Evolutionary conservation across 2,888 invertebrate genomes (phyloP), one percentile per base, ranked within the genome.

Genomic region (Lasioglossum oenotherae): DNA sequence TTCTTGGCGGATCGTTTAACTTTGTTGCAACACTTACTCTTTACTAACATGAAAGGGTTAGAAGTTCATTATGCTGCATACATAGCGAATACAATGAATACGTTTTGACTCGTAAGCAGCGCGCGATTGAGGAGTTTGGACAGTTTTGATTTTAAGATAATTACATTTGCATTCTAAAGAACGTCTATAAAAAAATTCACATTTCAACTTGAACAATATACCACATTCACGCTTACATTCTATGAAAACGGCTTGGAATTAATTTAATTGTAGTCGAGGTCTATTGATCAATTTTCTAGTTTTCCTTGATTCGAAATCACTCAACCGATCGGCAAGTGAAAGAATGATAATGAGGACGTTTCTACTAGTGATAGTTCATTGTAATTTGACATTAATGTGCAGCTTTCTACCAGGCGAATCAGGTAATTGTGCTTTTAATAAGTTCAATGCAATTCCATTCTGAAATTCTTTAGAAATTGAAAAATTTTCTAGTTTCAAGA

Each of bases 321-420:
- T 31, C 72, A 67, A 73, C 73, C 53, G 57, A 44, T 41, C 10
- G 67, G 41, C 3, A 27, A 67, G 57, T 12, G 27, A 46, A 72
- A 80, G 16, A 31, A 35, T 6, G 31, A 72, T 46, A 8, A 41
- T 19, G n/a, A 46, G 1, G 46, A 77, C 44, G 12, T 69, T 67
- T 16, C 57, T 76, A 82, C 69, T 69, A 74, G 60, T 5, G 60
- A 60, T 60, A 57, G 73, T 57, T 74, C 8, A 49, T 69, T 35
- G 8, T 46, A 38, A 75, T 46, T 46, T 31, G 31, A 41, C 60
- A 10, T 10, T 53, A 67, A 81, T 75, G 60, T 46, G 64, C 44
- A 38, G 35, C 57, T 81, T 75, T 81, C 75, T 31, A 38, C 23
- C 23, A 38, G 53, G 35, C 27, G 57, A 74, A 74, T 69, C 82